Conservation (phyloP, 2,888 invertebrate species). For the Pelosia muscerda region DNA sequence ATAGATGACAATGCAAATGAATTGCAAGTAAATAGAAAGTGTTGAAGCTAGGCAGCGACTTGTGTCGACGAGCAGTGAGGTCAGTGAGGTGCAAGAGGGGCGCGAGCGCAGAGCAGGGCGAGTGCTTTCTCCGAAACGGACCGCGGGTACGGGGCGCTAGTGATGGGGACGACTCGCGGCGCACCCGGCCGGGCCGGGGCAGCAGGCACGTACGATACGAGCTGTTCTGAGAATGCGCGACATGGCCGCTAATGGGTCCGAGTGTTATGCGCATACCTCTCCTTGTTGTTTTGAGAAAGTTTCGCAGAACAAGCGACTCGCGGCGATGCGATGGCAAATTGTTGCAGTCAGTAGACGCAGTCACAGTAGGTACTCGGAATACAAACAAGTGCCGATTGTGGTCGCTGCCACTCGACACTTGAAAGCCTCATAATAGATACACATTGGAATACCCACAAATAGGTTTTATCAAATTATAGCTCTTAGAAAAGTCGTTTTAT, state of each 20-base stretch:
- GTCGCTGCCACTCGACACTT: neutral
- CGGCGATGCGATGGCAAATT: conserved; percentile 4
- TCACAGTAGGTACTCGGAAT: conserved; percentile 20
- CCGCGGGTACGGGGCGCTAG: too few relatives aligned
- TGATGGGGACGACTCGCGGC: neutral
- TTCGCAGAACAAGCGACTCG: conserved; percentile 22
- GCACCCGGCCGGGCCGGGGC: neutral
- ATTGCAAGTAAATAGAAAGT: conserved; percentile 30
- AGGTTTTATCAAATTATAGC: too few relatives aligned
- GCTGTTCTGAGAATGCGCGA: too few relatives aligned
- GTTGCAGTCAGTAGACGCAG: conserved; percentile 9
- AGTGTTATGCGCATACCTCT: conserved; percentile 36
- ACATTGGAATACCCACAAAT: too few relatives aligned
- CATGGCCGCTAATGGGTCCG: too few relatives aligned
- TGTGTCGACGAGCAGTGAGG: conserved; percentile 10
- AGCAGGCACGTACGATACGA: too few relatives aligned
- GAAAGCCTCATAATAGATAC: too few relatives aligned
- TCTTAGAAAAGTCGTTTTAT: too few relatives aligned
- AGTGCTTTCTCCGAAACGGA: conserved; percentile 23
- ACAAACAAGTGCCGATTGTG: conserved; percentile 21
- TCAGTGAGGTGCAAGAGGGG: conserved; percentile 10
- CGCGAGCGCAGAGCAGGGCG: neutral
- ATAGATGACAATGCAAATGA: conserved; percentile 5
- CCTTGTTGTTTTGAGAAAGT: conserved; percentile 41
- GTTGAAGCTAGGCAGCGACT: neutral